Evolutionary conservation across 1,140 invertebrate species (phyloP), one percentile per base, ranked within the genome.

Genomic region (Drosophila mauritiana): DNA sequence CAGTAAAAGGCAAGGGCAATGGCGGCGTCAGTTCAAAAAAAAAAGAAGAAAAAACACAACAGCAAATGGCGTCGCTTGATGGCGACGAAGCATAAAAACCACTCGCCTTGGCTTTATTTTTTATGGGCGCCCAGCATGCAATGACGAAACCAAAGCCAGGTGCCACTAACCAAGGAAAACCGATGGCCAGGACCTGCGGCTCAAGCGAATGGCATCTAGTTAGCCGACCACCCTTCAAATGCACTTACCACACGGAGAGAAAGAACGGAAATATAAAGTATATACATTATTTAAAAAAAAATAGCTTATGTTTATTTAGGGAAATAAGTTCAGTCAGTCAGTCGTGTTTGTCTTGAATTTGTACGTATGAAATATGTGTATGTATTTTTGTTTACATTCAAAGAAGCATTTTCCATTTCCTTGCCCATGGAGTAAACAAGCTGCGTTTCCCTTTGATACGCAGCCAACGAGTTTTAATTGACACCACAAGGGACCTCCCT

Each of bases 21-120:
- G 61, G 49, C 57, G 57, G 48, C 73, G 48, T 22, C 36, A 49
- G 36, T 31, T 45, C 1, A 12, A 43, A 43, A 20, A 43, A 25
- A 45, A 20, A 2, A 10, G 27, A n/a, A 20, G 54, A 64, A 54
- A 73, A 48, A 27, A 25, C 22, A 46, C 20, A 55, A 42, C 63
- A 48, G 73, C 84, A 83, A 88, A 90, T 84, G 84, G 84, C 77
- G 84, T 80, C 68, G 77, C 61, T 89, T 74, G 84, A 89, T 73
- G 84, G 80, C 84, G 80, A 73, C 77, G 77, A 89, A 84, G 80
- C 84, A 89, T 89, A 89, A 89, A 88, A 89, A 78, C 77, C 84
- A 80, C 80, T 84, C 70, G 77, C 68, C 80, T 72, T 49, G 73
- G 61, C 46, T 75, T 76, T 67, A 76, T 74, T 78, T 72, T 88